Evolutionary conservation across 2,113 vertebrate genomes (phyloP).

Genomic region (Pollimyrus isidori): DNA sequence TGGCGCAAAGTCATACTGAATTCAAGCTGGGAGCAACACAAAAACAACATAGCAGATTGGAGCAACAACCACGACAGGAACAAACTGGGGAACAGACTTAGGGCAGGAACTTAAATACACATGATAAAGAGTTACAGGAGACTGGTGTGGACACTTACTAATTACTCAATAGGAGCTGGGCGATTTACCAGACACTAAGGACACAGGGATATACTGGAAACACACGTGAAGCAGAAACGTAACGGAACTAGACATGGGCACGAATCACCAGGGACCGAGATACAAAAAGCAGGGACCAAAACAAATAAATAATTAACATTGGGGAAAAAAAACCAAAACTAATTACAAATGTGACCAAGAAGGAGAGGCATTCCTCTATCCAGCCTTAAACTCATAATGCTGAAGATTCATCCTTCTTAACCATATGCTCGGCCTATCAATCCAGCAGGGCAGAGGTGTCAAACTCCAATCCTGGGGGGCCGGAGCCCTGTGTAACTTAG

Average conservation of each 20-base stretch:
- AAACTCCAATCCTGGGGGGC: too few species aligned
- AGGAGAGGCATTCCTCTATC: too few species aligned
- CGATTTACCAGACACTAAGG: background rate
- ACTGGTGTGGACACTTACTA: background rate
- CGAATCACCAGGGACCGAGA: background rate
- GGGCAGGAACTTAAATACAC: background rate
- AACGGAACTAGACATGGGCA: background rate
- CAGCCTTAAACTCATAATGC: background rate
- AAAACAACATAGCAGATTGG: background rate
- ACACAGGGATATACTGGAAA: background rate
- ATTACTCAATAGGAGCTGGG: background rate
- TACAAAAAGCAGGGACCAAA: background rate
- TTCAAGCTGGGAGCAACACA: too few species aligned
- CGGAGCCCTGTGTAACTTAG: too few species aligned
- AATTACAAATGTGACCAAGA: background rate
- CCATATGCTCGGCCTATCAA: background rate
- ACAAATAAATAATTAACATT: background rate
- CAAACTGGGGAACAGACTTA: background rate
- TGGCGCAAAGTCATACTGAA: too few species aligned
- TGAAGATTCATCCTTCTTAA: background rate
- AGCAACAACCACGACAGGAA: background rate
- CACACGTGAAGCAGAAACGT: background rate
- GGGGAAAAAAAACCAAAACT: background rate
- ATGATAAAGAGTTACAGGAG: background rate
- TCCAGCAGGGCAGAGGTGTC: too few species aligned